A percentile compares a stretch with the other conserved stretches of the same genome.
Conservation (phyloP, 2,113 vertebrate genomes). For the Salvelinus alpinus region DNA sequence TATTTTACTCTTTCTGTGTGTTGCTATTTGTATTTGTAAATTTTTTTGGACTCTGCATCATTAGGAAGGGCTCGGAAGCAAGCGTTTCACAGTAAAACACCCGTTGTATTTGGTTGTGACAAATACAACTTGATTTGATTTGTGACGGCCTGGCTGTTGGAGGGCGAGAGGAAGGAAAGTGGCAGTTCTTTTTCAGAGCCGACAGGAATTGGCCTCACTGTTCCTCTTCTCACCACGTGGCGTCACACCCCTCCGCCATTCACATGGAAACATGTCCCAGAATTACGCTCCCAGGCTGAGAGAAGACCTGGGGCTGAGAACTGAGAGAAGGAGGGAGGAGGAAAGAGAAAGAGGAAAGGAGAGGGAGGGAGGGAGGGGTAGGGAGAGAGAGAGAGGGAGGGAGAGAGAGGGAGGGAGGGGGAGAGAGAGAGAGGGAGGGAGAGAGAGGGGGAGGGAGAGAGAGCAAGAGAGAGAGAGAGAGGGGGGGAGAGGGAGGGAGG, state of each 20-base stretch:
- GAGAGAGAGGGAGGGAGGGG: not conserved
- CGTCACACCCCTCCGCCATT: constrained; percentile 81
- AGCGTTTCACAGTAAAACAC: no score
- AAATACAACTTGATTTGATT: constrained; percentile 69
- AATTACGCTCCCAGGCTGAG: constrained; percentile 82
- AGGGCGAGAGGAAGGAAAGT: constrained; percentile 85
- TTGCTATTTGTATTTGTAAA: no score
- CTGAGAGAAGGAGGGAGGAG: constrained; percentile 15
- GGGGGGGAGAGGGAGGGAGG: no score
- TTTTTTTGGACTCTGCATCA: no score
- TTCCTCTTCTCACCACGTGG: constrained; percentile 80
- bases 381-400: constrained; percentile 47
- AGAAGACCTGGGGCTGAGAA: constrained; percentile 52
- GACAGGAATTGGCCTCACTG: constrained; percentile 84
- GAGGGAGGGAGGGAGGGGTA: constrained; percentile 16
- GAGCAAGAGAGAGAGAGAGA: constrained; percentile 33
- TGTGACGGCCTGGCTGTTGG: constrained; percentile 69
- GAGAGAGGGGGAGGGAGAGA: constrained; percentile 44
- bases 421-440: not conserved
- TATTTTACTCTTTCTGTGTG: no score
- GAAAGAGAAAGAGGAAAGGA: not conserved
- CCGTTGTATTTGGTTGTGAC: no score
- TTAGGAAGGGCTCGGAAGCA: no score
- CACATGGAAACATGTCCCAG: constrained; percentile 84
- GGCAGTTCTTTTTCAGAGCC: constrained; percentile 80